Base-by-base conservation (phyloP, 2,113 vertebrate genomes). In the Kryptolebias marmoratus region DNA sequence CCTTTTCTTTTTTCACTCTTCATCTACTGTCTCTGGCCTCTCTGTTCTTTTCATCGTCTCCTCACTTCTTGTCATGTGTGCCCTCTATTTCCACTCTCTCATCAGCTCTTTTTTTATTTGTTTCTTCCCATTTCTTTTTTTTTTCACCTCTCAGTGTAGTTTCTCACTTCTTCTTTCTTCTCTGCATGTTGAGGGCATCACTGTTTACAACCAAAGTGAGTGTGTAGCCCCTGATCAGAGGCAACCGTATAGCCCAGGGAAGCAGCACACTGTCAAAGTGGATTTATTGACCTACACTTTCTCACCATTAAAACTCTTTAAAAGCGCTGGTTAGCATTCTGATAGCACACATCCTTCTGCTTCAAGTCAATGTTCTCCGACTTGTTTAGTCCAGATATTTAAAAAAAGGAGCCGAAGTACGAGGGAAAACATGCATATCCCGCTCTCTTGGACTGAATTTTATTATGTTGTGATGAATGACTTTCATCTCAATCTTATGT, bases 251-350 rank as follows among this genome's bases (percentile, higher is more conserved):
- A 54, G 64, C 45, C 58, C 45, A 58, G 64, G 58, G 78, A 85
- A 73, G 66, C 74, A 65, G 70, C 64, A 22, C 69, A 14, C 66
- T 86, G 84, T 87, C 87, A 88, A 71, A 81, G 72, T 30, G 70
- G 80, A 91, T 91, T 74, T 75, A 87, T 86, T 64, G 77, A 75
- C 52, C 53, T 75, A 53, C 76, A 76, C 73, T 66, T 75, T 81
- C 55, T 55, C 74, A 77, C 56, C 81, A 86, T 87, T 85, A 85
- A 81, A 77, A 64, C 74, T 80, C 76, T 80, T 88, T 79, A 84
- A 85, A 88, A 71, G 32, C 28, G 60, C 86, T 89, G 80, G 72
- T 89, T 82, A 82, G 75, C 82, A 89, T 89, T 89, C 84, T 69
- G 61, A 80, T 83, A 68, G 75, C 80, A 82, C 75, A 50, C 69